These are phyloP conservation scores for Pyrocoelia pectoralis DNA, from an alignment of 2,888 invertebrate species.

Conservation along the genomic window DNA sequence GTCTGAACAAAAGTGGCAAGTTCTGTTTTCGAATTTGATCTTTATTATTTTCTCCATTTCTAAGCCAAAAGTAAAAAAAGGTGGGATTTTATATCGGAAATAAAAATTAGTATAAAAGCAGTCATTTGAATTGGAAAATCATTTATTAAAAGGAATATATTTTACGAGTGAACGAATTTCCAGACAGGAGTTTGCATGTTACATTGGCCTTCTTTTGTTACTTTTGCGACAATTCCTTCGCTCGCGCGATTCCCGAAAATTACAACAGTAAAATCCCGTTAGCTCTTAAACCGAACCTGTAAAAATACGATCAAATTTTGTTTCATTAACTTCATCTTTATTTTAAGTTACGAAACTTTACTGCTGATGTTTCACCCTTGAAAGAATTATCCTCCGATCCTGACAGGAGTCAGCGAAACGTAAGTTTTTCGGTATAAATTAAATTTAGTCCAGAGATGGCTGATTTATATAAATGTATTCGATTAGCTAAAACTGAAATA, in stretches of 20 bases:
- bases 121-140: slow-evolving; percentile 11
- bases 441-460: neutral
- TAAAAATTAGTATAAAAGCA: slow-evolving; percentile 8
- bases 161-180: slow-evolving; percentile 6
- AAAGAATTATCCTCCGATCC: slow-evolving; percentile 9
- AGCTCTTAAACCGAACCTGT: slow-evolving; percentile 38
- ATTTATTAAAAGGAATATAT: slow-evolving; percentile 14
- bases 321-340: slow-evolving; percentile 1
- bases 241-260: slow-evolving; percentile 43
- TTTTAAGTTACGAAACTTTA: slow-evolving; percentile 15
- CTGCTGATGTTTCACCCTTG: slow-evolving; percentile 3
- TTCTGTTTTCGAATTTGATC: slow-evolving; percentile 26
- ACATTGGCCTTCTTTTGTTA: slow-evolving; percentile 22
- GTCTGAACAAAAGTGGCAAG: slow-evolving; percentile 19
- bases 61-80: neutral
- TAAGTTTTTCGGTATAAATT: neutral
- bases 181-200: slow-evolving; percentile 17
- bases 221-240: slow-evolving; percentile 40
- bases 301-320: slow-evolving; percentile 27
- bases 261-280: slow-evolving; percentile 42
- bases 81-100: slow-evolving; percentile 12
- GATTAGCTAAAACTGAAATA: neutral
- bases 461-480: slow-evolving; percentile 6
- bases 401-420: slow-evolving; percentile 16
- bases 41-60: slow-evolving; percentile 17